Evolutionary conservation across 2,888 invertebrate genomes (phyloP).

Genomic region (Agrilus mali): DNA sequence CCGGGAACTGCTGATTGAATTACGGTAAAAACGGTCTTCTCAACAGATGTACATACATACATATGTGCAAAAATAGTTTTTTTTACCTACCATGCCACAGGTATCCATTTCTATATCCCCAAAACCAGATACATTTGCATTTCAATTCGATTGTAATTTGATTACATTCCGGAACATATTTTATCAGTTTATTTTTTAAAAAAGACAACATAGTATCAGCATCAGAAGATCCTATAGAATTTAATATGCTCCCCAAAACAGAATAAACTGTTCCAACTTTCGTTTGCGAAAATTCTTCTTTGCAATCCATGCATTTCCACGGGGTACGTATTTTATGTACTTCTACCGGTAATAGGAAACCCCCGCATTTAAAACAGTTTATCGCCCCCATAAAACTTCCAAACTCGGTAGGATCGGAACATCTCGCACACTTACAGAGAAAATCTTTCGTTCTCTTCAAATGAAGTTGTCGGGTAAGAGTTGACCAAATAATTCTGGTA

Average conservation of each 20-base stretch:
- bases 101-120: conserved; percentile 43
- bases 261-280: conserved; percentile 40
- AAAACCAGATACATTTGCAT: conserved; percentile 46
- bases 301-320: conserved; percentile 50
- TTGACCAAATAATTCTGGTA: conserved; percentile 54
- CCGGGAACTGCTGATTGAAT: no score
- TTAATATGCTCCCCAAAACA: conserved; percentile 43
- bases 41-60: background rate
- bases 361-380: conserved; percentile 35
- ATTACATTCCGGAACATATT: conserved; percentile 45
- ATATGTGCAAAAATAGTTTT: background rate
- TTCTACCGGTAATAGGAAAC: conserved; percentile 44
- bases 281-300: conserved; percentile 34
- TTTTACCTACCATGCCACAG: conserved; percentile 42
- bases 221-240: conserved; percentile 37
- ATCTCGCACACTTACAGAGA: conserved; percentile 50
- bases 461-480: conserved; percentile 47
- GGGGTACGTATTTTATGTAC: conserved; percentile 37
- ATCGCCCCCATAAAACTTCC: conserved; percentile 33
- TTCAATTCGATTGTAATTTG: conserved; percentile 51
- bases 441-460: conserved; percentile 56
- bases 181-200: conserved; percentile 38
- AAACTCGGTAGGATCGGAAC: conserved; percentile 53
- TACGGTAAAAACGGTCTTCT: no score
- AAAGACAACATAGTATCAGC: conserved; percentile 44